Percentiles rank a stretch among this genome's conserved stretches.
Evolutionary conservation across 2,888 invertebrate genomes (phyloP).

Genomic region (Frankliniella fusca): DNA sequence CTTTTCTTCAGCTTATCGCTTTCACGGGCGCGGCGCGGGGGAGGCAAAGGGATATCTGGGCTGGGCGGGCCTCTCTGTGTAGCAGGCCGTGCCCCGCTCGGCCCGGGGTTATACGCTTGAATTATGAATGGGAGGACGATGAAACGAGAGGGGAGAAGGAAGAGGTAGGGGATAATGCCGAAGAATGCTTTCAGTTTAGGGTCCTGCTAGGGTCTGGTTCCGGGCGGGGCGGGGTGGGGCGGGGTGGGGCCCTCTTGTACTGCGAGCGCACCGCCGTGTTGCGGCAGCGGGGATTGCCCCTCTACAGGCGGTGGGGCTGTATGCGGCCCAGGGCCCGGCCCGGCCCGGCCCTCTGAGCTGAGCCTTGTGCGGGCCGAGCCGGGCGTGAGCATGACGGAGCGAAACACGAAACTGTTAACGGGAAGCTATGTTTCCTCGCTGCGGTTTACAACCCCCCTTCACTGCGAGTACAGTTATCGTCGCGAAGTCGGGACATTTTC

Average conservation of each 20-base stretch:
- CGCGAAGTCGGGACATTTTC: too few species aligned
- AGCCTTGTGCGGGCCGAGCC: too few species aligned
- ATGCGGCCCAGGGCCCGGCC: too few species aligned
- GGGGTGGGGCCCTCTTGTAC: not conserved
- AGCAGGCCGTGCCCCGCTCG: not conserved
- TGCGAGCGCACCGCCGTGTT: not conserved
- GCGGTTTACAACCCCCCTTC: too few species aligned
- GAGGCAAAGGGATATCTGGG: not conserved
- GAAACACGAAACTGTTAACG: too few species aligned
- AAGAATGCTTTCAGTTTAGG: not conserved
- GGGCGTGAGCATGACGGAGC: too few species aligned
- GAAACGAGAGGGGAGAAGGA: not conserved
- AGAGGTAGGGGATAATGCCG: not conserved
- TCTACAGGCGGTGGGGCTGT: not conserved
- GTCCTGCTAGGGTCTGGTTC: not conserved
- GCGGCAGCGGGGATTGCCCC: not conserved
- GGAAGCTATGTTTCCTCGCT: too few species aligned
- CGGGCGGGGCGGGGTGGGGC: not conserved
- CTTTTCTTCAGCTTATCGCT: not conserved
- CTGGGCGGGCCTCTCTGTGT: not conserved
- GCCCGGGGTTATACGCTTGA: not conserved
- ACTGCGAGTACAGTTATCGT: too few species aligned
- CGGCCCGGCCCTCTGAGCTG: too few species aligned
- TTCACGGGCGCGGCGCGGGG: not conserved
- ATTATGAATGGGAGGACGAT: slow-evolving; percentile 5